phyloP scores from a whole-genome alignment of 2,113 vertebrate genomes.

The Pundamilia nyererei region DNA sequence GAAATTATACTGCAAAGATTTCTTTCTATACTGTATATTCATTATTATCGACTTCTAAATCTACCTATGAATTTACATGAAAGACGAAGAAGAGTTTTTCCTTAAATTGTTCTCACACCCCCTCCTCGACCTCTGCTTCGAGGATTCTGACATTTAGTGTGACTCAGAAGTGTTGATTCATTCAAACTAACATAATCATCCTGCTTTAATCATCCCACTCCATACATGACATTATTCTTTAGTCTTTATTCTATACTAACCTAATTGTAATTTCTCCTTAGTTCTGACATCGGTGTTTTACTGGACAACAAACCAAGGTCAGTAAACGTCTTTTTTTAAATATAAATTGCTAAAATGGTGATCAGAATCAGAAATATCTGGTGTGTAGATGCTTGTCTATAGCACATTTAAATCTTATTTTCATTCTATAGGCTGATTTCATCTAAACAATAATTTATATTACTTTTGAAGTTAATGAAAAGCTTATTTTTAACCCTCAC shows the following conservation, averaged over 20 bases:
- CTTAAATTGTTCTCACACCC: background rate
- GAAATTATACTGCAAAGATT: background rate
- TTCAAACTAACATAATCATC: background rate
- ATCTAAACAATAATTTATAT: accelerated
- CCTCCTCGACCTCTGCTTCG: background rate
- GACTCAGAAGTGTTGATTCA: background rate
- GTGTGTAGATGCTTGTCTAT: background rate
- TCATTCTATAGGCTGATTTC: accelerated
- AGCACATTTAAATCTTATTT: accelerated
- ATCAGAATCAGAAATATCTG: background rate
- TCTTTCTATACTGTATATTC: background rate
- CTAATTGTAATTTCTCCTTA: background rate
- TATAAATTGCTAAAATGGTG: accelerated
- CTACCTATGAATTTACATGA: background rate
- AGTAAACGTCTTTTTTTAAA: accelerated
- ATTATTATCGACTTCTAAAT: background rate
- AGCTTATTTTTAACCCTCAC: background rate
- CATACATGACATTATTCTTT: background rate
- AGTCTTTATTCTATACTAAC: background rate
- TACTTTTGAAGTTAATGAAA: background rate
- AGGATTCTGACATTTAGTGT: background rate
- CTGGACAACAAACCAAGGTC: background rate
- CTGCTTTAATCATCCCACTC: background rate
- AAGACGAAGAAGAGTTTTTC: background rate
- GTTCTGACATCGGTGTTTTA: background rate